Evolutionary conservation across 30 jellyfish, hydroid and myxozoan species (phyloP).

Genomic region (Aurelia coerulea): DNA sequence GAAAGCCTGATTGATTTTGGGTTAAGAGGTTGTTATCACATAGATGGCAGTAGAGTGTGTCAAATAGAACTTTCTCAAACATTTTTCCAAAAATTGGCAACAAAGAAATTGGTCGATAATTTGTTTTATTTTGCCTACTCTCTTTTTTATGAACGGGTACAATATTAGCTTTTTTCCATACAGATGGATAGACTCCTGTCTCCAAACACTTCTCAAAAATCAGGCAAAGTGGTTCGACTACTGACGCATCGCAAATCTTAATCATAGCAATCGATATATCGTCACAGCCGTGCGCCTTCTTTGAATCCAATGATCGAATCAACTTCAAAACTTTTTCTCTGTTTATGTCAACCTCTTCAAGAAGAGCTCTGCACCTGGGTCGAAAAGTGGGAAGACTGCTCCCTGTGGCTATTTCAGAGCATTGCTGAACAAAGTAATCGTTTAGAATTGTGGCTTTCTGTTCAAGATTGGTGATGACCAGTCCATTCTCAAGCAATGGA

Average conservation of each 20-base stretch:
- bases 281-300: slow-evolving; percentile 74
- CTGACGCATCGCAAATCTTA: slow-evolving; percentile 32
- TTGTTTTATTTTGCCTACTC: too few relatives aligned
- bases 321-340: slow-evolving; percentile 27
- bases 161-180: too few relatives aligned
- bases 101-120: too few relatives aligned
- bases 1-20: too few relatives aligned
- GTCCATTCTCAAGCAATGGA: slow-evolving; percentile 4
- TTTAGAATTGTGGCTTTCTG: slow-evolving; percentile 56
- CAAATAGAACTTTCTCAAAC: too few relatives aligned
- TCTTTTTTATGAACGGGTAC: not conserved
- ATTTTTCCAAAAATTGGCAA: too few relatives aligned
- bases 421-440: slow-evolving; percentile 50
- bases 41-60: too few relatives aligned
- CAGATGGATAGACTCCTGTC: not conserved
- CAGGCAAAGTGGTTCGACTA: slow-evolving; percentile 51
- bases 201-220: slow-evolving; percentile 50
- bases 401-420: slow-evolving; percentile 29
- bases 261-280: slow-evolving; percentile 49
- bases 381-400: slow-evolving; percentile 48
- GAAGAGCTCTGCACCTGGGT: slow-evolving; percentile 37
- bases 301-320: slow-evolving; percentile 47
- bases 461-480: slow-evolving; percentile 51
- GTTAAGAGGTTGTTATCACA: too few relatives aligned
- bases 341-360: slow-evolving; percentile 31